Evolutionary conservation across 2,888 invertebrate genomes (phyloP), one percentile per base, ranked within the genome.

Genomic region (Drosophila sordidapex): DNA sequence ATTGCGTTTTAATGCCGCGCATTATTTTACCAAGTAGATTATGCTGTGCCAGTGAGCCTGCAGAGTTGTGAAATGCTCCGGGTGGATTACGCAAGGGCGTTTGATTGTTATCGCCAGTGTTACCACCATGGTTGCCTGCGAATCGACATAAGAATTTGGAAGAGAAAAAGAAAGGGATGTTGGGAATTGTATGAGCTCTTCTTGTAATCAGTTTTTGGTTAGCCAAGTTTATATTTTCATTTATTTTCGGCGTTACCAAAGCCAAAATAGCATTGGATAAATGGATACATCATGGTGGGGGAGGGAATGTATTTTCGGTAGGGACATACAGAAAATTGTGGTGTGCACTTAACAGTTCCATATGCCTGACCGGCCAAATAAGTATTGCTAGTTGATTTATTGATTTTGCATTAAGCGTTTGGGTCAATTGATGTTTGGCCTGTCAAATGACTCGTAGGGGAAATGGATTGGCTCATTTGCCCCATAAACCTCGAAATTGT

Each of bases 61-160:
- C 93, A 81, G 91, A 90, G 90, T 93, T 93, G 90, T 93, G 93
- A 89, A 92, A 93, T 83, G 93, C 93, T 88, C 93, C 93, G 46
- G 93, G 93, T 77, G 93, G 93, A 92, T 93, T 93, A 86, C 93
- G 93, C 84, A 93, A 91, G 76, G 92, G 92, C 82, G 93, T 91
- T 86, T 93, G 93, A 90, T 91, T 92, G 89, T 91, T 92, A 89
- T 93, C 92, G 87, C 90, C 92, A 91, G 79, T 72, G 87, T 81
- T 82, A 73, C 79, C 87, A 76, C 72, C 74, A 75, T 83, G 76
- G 78, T 84, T 89, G 87, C 89, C 90, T 90, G 81, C 31, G 69
- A 79, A 63, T 69, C 63, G 64, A 59, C 60, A 67, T 62, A 49
- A 59, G 53, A 62, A 25, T 46, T 15, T 29, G 10, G 10, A 29